phyloP scores from a whole-genome alignment of 2,113 vertebrate genomes.

The Lycaon pictus region DNA sequence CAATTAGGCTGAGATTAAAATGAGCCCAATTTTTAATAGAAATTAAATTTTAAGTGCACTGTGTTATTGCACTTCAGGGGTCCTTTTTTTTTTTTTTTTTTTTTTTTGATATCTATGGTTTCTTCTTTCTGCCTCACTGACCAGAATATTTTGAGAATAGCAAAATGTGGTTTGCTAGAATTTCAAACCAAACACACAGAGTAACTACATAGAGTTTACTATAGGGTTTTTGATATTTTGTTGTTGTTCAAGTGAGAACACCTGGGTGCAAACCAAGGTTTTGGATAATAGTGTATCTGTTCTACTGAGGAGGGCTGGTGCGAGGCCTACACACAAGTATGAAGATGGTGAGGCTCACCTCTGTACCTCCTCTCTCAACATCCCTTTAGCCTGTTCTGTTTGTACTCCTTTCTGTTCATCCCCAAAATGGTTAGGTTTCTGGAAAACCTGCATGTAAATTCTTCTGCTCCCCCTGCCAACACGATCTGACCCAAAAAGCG shows the following conservation, averaged over 20 bases:
- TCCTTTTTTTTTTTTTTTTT: neutral
- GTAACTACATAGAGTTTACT: neutral
- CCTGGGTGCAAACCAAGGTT: neutral
- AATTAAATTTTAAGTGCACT: conserved; percentile 30
- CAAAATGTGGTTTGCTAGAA: conserved; percentile 4
- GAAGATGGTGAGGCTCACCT: neutral
- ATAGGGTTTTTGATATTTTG: neutral
- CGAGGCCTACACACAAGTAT: neutral
- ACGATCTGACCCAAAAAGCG: neutral
- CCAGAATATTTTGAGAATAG: conserved; percentile 6
- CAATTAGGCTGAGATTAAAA: neutral
- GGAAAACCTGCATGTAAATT: neutral
- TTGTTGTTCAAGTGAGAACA: neutral
- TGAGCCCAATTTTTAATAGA: conserved; percentile 14
- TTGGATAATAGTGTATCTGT: neutral
- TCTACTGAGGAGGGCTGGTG: accelerated
- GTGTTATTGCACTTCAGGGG: neutral
- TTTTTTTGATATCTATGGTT: neutral
- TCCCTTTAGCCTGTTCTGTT: neutral
- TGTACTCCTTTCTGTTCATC: neutral
- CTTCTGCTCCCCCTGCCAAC: neutral
- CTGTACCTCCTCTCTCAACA: neutral
- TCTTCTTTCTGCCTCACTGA: neutral
- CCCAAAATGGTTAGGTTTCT: neutral
- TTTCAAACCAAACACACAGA: neutral